phyloP scores from a whole-genome alignment of 2,113 vertebrate genomes.

The Notechis scutatus region DNA sequence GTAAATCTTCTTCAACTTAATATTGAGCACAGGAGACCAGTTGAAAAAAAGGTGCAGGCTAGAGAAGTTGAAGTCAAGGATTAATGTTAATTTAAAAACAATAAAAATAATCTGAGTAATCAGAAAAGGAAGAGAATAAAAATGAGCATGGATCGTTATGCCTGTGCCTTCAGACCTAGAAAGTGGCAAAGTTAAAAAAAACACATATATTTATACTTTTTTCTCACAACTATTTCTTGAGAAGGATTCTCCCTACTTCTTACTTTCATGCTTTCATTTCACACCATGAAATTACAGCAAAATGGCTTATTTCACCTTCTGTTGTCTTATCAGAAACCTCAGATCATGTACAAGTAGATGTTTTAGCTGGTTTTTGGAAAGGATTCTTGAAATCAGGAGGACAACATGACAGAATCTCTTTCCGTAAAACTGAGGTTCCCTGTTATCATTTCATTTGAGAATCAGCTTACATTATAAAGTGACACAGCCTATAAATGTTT shows the following conservation, averaged over 20 bases:
- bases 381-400: background rate
- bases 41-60: background rate
- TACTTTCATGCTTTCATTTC: background rate
- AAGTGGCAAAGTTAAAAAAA: background rate
- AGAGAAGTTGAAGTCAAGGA: background rate
- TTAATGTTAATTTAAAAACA: slow-evolving; percentile 19
- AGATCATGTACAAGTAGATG: background rate
- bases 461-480: background rate
- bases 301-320: background rate
- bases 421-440: background rate
- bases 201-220: background rate
- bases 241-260: background rate
- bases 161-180: background rate
- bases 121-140: background rate
- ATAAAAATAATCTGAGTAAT: slow-evolving; percentile 19
- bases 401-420: background rate
- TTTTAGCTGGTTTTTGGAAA: background rate
- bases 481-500: background rate
- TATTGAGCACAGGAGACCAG: slow-evolving; percentile 16
- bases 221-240: background rate
- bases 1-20: slow-evolving; percentile 26
- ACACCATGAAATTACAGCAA: no score
- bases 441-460: background rate
- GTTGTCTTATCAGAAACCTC: background rate
- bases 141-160: background rate